Evolutionary conservation across 1,140 invertebrate species (phyloP).

Genomic region (Nebria ingens): DNA sequence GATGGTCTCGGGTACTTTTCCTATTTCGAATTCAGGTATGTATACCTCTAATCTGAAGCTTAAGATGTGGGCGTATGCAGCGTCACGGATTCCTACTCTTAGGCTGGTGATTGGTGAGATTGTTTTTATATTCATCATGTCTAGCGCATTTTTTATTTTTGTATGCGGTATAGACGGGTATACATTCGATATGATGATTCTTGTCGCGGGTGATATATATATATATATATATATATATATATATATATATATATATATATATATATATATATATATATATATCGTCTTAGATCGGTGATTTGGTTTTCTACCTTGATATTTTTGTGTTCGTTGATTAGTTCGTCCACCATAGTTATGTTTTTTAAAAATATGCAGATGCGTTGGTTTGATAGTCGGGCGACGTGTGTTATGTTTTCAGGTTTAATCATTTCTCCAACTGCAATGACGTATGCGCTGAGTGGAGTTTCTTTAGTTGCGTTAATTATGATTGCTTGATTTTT

Average conservation of each 20-base stretch:
- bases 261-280: no score
- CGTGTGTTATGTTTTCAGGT: neutral
- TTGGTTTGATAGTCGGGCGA: constrained; percentile 17
- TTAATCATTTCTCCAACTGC: neutral
- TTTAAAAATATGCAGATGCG: constrained; percentile 18
- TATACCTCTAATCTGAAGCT: constrained; percentile 17
- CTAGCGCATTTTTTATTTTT: constrained; percentile 9
- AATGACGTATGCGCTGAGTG: neutral
- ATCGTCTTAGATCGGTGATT: no score
- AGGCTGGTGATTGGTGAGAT: constrained; percentile 11
- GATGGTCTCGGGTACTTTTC: constrained; percentile 11
- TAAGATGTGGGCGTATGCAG: constrained; percentile 14
- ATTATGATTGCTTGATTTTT: neutral
- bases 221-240: constrained; percentile 12
- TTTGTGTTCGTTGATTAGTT: constrained; percentile 13
- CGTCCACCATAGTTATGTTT: constrained; percentile 13
- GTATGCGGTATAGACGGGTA: constrained; percentile 15
- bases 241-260: constrained; percentile 8
- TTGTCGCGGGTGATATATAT: constrained; percentile 13
- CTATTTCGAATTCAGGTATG: neutral
- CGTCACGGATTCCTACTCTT: constrained; percentile 12
- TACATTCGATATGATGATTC: constrained; percentile 17
- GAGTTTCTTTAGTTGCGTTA: neutral
- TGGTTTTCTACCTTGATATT: constrained; percentile 10
- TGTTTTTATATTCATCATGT: constrained; percentile 7